Conservation (phyloP, 1,140 invertebrate species). For the Magallana angulata region DNA sequence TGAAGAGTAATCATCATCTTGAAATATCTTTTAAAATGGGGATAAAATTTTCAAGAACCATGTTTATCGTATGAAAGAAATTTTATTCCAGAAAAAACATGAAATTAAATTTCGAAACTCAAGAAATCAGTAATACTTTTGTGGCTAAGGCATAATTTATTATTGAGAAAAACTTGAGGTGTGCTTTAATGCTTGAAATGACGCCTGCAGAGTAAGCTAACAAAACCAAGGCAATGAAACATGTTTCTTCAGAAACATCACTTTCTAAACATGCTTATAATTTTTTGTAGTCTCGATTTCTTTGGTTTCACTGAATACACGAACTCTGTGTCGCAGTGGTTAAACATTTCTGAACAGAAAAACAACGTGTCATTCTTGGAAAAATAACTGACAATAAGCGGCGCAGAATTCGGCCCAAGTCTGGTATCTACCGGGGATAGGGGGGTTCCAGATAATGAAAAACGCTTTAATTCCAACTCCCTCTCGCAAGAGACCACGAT, state of each 20-base stretch:
- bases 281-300: background rate
- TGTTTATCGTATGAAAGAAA: no score
- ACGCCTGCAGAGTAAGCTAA: no score
- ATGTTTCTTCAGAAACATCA: background rate
- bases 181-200: no score
- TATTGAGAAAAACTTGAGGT: no score
- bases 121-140: no score
- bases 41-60: no score
- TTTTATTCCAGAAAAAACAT: no score
- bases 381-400: background rate
- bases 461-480: background rate
- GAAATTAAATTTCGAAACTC: no score
- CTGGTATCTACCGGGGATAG: background rate
- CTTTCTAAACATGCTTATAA: background rate
- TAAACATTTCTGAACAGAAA: background rate
- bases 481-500: constrained; percentile 3
- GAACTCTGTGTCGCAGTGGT: background rate
- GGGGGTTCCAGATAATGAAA: background rate
- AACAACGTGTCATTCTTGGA: background rate
- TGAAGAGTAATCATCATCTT: no score
- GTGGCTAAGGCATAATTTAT: no score
- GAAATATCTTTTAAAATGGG: no score
- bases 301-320: background rate
- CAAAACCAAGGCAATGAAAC: no score
- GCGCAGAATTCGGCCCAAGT: background rate